Evolutionary conservation across 2,888 invertebrate species (phyloP), one percentile per base, ranked within the genome.

Genomic region (Clunio marinus): DNA sequence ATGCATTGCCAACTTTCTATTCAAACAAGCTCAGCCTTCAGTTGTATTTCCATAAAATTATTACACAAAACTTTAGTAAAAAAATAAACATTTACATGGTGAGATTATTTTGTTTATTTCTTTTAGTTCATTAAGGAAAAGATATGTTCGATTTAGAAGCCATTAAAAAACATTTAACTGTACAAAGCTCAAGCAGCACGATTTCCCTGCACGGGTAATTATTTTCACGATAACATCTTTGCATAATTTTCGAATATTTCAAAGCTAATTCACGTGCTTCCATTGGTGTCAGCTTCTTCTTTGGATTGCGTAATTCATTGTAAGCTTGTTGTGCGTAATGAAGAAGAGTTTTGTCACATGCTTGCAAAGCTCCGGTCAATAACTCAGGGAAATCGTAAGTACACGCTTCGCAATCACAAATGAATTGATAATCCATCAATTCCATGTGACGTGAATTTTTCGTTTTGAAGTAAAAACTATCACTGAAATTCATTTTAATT

Each of bases 401-500:
- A 72, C 96, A 96, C 0, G 93, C 87, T 72, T 83, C 81, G 75
- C 96, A 96, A 1, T 78, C 72, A 73, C 96, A 96, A 1, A 76
- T 78, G 75, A 96, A 96, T 74, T 84, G 88, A 79, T 93, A 96
- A 76, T 93, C 81, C 59, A 81, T 79, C 8, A 96, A 80, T 28
- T 81, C 80, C 7, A 77, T 72, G 71, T 83, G 84, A 7, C 63
- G 45, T 27, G 15, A 25, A 1, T 45, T 27, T 27, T 63, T 63
- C 17, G 45, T n/a, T 17, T 63, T 63, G 25, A 46, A 63, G 25
- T 63, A 63, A 17, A 46, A 63, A 15, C 63, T 63, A 20, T 63
- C 63, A 17, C 62, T 59, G 7, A 15, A n/a, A n/a, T n/a, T n/a
- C n/a, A 5, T 41, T 3, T 3, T n/a, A 41, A 41, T 10, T 41